Evolutionary conservation across 2,797 vertebrate species (phyloP), one percentile per base, ranked within the genome.

Genomic region (Pteropus rufus): DNA sequence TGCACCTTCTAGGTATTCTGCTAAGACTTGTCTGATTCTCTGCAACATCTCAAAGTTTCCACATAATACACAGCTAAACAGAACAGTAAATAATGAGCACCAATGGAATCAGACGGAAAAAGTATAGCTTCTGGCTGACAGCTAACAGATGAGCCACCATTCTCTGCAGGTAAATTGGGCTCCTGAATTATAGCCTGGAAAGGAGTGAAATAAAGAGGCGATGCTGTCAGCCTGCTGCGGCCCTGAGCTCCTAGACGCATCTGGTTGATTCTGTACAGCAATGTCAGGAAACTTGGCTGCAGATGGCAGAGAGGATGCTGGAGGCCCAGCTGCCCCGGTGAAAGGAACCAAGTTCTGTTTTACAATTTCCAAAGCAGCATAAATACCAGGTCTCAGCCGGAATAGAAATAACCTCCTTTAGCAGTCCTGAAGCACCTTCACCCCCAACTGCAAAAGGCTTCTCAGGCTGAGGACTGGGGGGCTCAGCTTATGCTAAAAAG

Each of bases 41-140:
- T 31, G 56, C 54, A 73, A 46, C 6, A 60, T 73, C 73, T 81
- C 75, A 10, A 26, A 58, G 26, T 56, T 86, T 91, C 77, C 79
- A 85, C 56, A 65, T 46, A 58, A 79, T 31, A 76, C 23, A 92
- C 80, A 49, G 67, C 93, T 91, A 92, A 95, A 85, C 58, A 83
- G 60, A 94, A 88, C 44, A 75, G 82, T 77, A 95, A 94, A 84
- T 95, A 92, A 96, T 69, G 77, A 95, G 60, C n/a, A 54, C 54
- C 2, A 0, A 73, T 14, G 54, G 67, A 83, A 82, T 72, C 75
- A 91, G 69, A 87, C 60, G 86, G 86, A 77, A 94, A 90, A 89
- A 92, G 73, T 26, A 75, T 41, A 94, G 83, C 92, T 93, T 79
- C 44, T 52, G 89, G 83, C 89, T 93, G 91, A 85, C 83, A 94